These are phyloP conservation scores for Radopholus similis DNA, from an alignment of 1,140 invertebrate species.

Conservation along the genomic window DNA sequence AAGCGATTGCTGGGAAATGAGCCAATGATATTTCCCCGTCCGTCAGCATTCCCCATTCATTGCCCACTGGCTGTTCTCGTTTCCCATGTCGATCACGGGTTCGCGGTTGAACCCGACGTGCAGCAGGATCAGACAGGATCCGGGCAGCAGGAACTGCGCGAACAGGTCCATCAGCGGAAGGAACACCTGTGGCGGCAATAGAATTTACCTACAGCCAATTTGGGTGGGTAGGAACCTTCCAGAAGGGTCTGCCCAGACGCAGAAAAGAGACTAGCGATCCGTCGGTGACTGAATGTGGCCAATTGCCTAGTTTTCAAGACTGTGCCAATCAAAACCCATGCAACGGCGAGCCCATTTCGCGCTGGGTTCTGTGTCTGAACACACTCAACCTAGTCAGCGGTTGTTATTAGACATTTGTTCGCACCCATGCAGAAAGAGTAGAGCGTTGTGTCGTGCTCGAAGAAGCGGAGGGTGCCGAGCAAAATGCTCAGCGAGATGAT, in stretches of 20 bases:
- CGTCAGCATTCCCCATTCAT: constrained; percentile 10
- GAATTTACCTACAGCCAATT: neutral
- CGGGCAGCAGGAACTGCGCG: constrained; percentile 56
- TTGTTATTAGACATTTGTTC: neutral
- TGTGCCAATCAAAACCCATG: constrained; percentile 20
- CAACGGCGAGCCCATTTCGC: constrained; percentile 55
- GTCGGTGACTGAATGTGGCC: constrained; percentile 35
- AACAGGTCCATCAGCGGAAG: constrained; percentile 56
- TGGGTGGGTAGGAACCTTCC: constrained; percentile 34
- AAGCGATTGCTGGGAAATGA: constrained; percentile 53
- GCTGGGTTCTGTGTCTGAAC: constrained; percentile 54
- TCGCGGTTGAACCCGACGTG: constrained; percentile 58
- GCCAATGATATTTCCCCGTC: too few species aligned
- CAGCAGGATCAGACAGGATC: constrained; percentile 48
- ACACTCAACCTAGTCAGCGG: neutral
- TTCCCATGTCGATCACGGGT: constrained; percentile 51
- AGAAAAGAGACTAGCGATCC: constrained; percentile 53
- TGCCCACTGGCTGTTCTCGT: constrained; percentile 40
- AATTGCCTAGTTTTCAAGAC: constrained; percentile 3
- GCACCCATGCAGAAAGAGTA: constrained; percentile 54
- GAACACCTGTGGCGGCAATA: constrained; percentile 21
- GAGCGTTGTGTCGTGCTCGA: constrained; percentile 54
- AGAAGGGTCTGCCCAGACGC: constrained; percentile 42
- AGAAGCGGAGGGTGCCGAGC: constrained; percentile 51
- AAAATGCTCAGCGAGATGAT: constrained; percentile 53